Conservation (phyloP, 1,140 invertebrate species). For the Caenorhabditis tropicalis region DNA sequence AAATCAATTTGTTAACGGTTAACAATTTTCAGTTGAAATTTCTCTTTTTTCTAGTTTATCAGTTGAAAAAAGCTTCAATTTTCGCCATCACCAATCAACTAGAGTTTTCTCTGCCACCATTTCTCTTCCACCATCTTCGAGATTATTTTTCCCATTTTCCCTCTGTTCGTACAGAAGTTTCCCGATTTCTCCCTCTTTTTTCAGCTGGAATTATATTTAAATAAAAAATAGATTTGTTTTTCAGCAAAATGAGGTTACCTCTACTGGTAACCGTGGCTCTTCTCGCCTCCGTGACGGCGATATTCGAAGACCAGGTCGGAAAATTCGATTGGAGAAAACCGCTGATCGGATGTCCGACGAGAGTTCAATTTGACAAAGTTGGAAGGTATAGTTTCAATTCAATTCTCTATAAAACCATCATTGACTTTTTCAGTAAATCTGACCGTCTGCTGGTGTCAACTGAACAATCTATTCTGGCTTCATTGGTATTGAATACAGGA, state of each 20-base stretch:
- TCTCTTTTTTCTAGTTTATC: no score
- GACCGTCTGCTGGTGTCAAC: conserved; percentile 1
- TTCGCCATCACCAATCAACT: neutral
- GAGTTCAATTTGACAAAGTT: neutral
- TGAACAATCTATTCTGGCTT: neutral
- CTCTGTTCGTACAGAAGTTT: neutral
- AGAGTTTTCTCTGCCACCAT: neutral
- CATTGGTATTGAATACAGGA: neutral
- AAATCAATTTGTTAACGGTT: no score
- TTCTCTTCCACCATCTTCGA: neutral
- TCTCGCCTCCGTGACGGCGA: neutral
- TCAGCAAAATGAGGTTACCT: conserved; percentile 21
- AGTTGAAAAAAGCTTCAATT: neutral
- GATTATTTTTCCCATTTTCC: neutral
- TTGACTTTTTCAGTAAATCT: conserved; percentile 27
- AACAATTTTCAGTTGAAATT: no score
- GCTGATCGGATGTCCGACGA: conserved; percentile 11
- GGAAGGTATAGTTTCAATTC: neutral
- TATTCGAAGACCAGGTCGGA: conserved; percentile 15
- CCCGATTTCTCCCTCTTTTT: neutral
- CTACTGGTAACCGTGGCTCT: neutral
- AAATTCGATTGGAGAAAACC: conserved; percentile 38
- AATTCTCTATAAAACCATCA: neutral
- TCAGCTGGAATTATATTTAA: neutral
- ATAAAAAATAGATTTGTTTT: neutral